Percentiles rank a stretch among this genome's conserved stretches.
phyloP scores from a whole-genome alignment of 2,113 vertebrate species.

The human (Homo sapiens) region GRCh38 chr2:234752001-234752500 shows the following conservation, averaged over 20 bases:
- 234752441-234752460: background rate
- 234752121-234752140: background rate
- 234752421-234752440: rapidly evolving
- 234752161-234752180: rapidly evolving
- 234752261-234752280: background rate
- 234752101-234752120: background rate
- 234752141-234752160: background rate
- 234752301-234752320: background rate
- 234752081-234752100: background rate
- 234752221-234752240: background rate
- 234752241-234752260: background rate
- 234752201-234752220: background rate
- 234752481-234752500: background rate
- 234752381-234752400: too few species aligned
- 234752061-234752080: background rate
- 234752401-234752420: too few species aligned
- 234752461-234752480: background rate
- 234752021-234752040: background rate
- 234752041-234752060: rapidly evolving
- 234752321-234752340: too few species aligned
- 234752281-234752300: background rate
- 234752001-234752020: background rate
- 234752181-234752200: rapidly evolving
- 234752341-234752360: background rate
- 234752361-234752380: background rate